phyloP scores from a whole-genome alignment of 1,140 invertebrate species.

The Conus ventricosus region DNA sequence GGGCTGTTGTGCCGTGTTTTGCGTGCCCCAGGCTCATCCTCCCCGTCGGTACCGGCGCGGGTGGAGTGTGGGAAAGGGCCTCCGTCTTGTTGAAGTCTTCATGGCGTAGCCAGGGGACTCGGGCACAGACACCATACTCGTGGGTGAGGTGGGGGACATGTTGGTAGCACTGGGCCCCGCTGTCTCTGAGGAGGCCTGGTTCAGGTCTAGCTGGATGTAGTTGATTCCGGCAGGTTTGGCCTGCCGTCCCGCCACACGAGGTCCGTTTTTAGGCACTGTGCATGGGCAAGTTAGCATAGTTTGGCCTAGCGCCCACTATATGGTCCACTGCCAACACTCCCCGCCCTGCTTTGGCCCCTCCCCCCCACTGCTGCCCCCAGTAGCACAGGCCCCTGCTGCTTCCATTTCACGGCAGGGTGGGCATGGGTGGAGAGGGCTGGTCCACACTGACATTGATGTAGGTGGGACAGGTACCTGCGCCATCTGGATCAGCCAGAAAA shows the following conservation, averaged over 20 bases:
- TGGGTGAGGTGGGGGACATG: constrained; percentile 77
- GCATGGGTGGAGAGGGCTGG: constrained; percentile 8
- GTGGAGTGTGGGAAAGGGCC: constrained; percentile 80
- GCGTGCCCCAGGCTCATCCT: constrained; percentile 68
- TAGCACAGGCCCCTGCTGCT: background rate
- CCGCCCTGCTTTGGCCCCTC: no score
- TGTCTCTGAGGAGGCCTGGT: constrained; percentile 72
- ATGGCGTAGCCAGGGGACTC: constrained; percentile 84
- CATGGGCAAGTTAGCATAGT: constrained; percentile 57
- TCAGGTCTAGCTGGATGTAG: constrained; percentile 86
- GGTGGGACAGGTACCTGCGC: constrained; percentile 44
- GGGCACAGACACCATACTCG: constrained; percentile 66
- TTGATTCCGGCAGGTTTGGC: constrained; percentile 77
- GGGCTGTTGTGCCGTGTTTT: constrained; percentile 76
- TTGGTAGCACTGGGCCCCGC: constrained; percentile 43
- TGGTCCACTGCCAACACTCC: constrained; percentile 33
- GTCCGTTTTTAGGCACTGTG: constrained; percentile 15
- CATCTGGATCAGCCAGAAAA: constrained; percentile 48
- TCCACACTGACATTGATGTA: constrained; percentile 60
- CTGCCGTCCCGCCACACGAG: background rate
- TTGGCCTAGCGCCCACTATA: constrained; percentile 28
- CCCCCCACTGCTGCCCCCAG: background rate
- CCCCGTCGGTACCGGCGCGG: constrained; percentile 55
- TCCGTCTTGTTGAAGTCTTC: constrained; percentile 94
- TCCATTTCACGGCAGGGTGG: background rate